Evolutionary conservation across 2,797 vertebrate genomes (phyloP), one percentile per base, ranked within the genome.

Genomic region (Dicrostonyx torquatus): DNA sequence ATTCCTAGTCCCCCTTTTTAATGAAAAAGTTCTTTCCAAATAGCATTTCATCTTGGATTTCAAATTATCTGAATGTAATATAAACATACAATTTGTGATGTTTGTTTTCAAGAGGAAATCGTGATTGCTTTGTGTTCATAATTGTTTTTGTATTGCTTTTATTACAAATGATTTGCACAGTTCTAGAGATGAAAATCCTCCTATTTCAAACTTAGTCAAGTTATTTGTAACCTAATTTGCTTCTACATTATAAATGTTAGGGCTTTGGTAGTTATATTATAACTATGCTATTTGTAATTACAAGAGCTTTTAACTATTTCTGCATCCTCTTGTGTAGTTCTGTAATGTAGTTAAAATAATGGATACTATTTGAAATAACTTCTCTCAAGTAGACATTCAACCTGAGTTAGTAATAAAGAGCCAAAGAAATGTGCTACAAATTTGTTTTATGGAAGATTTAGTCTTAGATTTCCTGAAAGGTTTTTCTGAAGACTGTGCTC

Each of bases 201-300:
- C 40, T 64, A 31, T 6, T 94, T 86, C 22, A 68, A 48, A 55
- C 40, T 89, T 45, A 68, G 79, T 93, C 45, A 90, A 95, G n/a
- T 31, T 93, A 88, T 92, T 68, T 88, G 60, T 53, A 82, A 93
- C 15, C 17, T 55, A 64, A 58, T 92, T 87, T 92, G 31, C 5
- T 73, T 90, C n/a, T 62, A 64, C 62, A 40, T 86, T 86, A 12
- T 20, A 73, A 88, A 55, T 82, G 40, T 45, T 76, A 26, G 37
- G 15, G 45, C 2, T 8, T 92, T 80, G 2, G 88, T 94, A 86
- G 75, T 40, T 78, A 84, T 40, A 15, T 78, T 90, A 22, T 83
- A 94, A 88, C 90, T 73, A 64, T 9, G 22, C 64, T n/a, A 60
- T 90, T 93, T 84, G 55, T 75, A 95, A 94, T 91, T 92, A 64